These are phyloP conservation scores for Pseudochirops corinnae DNA, from an alignment of 2,797 vertebrate genomes.

Conservation along the genomic window DNA sequence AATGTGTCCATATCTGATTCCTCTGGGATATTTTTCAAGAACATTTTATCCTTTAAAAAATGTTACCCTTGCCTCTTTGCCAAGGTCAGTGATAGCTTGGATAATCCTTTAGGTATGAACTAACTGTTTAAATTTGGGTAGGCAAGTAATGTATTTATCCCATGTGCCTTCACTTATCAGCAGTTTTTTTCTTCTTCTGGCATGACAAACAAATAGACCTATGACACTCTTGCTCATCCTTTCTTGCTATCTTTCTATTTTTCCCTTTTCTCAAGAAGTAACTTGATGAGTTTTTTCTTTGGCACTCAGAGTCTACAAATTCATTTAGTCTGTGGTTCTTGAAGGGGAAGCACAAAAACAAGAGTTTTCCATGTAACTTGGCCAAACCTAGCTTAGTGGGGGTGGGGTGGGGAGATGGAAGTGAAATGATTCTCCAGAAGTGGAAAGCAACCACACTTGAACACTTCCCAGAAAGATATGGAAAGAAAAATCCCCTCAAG, in stretches of 20 bases:
- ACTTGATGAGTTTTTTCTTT: conserved; percentile 26
- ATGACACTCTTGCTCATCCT: conserved; percentile 20
- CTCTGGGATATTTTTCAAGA: conserved; percentile 63
- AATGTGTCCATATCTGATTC: conserved; percentile 33
- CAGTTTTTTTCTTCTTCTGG: neutral
- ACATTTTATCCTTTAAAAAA: conserved; percentile 71
- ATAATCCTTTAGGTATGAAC: conserved; percentile 58
- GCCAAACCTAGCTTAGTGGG: neutral
- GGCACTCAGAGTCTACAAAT: neutral
- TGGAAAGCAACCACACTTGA: conserved; percentile 7
- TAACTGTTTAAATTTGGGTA: conserved; percentile 62
- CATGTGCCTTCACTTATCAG: conserved; percentile 40
- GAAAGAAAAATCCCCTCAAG: neutral
- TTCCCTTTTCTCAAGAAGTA: neutral
- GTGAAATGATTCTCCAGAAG: conserved; percentile 29
- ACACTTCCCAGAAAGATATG: neutral
- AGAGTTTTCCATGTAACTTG: neutral
- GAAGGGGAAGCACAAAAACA: neutral
- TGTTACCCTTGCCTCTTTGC: conserved; percentile 55
- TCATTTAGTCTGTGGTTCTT: neutral
- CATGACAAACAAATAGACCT: neutral
- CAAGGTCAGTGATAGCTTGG: conserved; percentile 57
- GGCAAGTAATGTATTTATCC: conserved; percentile 20
- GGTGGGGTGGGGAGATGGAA: neutral
- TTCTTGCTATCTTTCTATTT: neutral